Evolutionary conservation across 2,113 vertebrate genomes (phyloP), one percentile per base, ranked within the genome.

Genomic region (Ivindomyrus marchei): DNA sequence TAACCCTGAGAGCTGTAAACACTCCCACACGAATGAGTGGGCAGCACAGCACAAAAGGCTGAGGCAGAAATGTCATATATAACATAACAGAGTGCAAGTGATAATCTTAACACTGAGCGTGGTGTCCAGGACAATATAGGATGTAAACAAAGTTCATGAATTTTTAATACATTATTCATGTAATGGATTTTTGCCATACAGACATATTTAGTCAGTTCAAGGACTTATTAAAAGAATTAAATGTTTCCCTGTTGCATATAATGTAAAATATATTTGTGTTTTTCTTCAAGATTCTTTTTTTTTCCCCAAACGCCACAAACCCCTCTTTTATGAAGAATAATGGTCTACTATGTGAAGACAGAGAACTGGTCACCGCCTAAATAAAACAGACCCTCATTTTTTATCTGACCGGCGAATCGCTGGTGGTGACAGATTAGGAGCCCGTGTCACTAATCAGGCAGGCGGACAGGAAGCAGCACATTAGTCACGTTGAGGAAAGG

Each of bases 51-150:
- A 89, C 21, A 17, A 74, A 17, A 62, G 45, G 39, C 42, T 13
- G 24, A 27, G 42, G 88, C 88, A 89, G 15, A 52, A 83, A 52
- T 52, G 47, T 39, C 17, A 7, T 46, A 53, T 56, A 10, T 62
- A 39, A 89, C 10, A 89, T 80, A 88, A 88, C n/a, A 86, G 42
- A 85, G 85, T n/a, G 53, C 52, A 49, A 74, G 53, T 53, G 39
- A 80, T 39, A 39, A 89, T 53, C 46, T 80, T 89, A n/a, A 27
- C 56, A 88, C n/a, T 45, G 39, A 47, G 36, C 15, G 11, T 31
- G 85, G 49, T 24, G 45, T 47, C 21, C 83, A 85, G 45, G 7
- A 85, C 45, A 85, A 3, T 10, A 24, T 46, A 47, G 19, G 6
- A 10, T 85, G 42, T 85, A 9, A 47, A 47, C 45, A 46, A 85